Evolutionary conservation across 2,113 vertebrate species (phyloP), one percentile per base, ranked within the genome.

Genomic region (Pionites leucogaster): DNA sequence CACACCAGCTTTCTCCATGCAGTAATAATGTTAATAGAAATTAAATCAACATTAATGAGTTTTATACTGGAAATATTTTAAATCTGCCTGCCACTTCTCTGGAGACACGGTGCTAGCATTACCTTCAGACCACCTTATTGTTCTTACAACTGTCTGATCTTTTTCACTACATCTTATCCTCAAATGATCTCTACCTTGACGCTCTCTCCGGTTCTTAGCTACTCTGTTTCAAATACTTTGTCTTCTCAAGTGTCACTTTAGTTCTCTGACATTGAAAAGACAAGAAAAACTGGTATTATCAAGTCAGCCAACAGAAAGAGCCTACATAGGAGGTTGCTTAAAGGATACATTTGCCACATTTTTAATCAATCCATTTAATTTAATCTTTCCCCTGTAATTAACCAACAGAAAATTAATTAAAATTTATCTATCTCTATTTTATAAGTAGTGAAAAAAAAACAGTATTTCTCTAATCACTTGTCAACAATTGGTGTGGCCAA

Each of bases 361-460:
- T 97, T 88, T 59, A 93, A 86, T 78, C 29, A 74, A 75, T 64
- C 47, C 4, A 12, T 82, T 95, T 55, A 86, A 67, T 92, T 94
- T 83, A 60, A 90, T 90, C 25, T 88, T 17, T 88, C 44, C 25
- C 68, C 25, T 80, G 13, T 71, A 90, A 20, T 71, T 77, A 33
- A 92, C 62, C 39, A 92, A 53, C 20, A 88, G 31, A 79, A 91
- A 88, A 92, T 53, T 86, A 93, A 95, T 88, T 94, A 60, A 95
- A 83, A 41, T 23, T 90, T 57, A 57, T 57, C 18, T 75, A 92
- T 78, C 33, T 82, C 14, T 6, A 53, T 86, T 75, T 82, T 62
- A 57, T 76, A 90, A 65, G 31, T n/a, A 69, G 8, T 28, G 14
- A 79, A 31, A 79, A 52, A 52, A 91, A 39, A 92, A n/a, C 15